Evolutionary conservation across 2,888 invertebrate genomes (phyloP).

Genomic region (Leptopilina myrica): DNA sequence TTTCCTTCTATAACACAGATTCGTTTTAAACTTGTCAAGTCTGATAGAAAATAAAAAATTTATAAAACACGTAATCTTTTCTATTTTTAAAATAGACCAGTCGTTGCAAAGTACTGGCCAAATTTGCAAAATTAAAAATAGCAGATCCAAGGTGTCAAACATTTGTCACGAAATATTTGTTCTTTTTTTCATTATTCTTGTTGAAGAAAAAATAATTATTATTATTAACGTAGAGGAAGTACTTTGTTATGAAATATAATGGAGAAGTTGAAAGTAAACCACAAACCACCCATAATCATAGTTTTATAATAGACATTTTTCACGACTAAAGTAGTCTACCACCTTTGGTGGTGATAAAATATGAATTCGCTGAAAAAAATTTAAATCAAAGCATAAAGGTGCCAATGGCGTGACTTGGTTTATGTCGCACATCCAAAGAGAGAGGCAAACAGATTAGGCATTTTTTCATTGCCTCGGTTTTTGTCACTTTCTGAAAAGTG

Average conservation of each 20-base stretch:
- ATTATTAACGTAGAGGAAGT: background rate
- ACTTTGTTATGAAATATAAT: background rate
- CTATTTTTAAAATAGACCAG: too few relatives aligned
- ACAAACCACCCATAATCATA: background rate
- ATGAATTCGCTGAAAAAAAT: constrained; percentile 20
- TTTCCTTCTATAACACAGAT: too few relatives aligned
- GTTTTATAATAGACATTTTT: constrained; percentile 22
- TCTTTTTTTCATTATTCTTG: too few relatives aligned
- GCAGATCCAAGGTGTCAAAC: too few relatives aligned
- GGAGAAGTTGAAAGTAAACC: background rate
- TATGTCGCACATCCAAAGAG: constrained; percentile 60
- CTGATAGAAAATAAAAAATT: too few relatives aligned
- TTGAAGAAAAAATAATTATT: too few relatives aligned
- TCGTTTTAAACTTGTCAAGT: too few relatives aligned
- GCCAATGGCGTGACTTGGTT: constrained; percentile 58
- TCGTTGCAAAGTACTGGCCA: too few relatives aligned
- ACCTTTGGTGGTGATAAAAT: constrained; percentile 20
- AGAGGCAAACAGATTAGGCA: constrained; percentile 66
- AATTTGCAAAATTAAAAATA: too few relatives aligned
- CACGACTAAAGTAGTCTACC: background rate
- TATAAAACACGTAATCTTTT: too few relatives aligned
- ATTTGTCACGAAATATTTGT: too few relatives aligned
- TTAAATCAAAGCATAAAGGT: constrained; percentile 48
- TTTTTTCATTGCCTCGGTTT: constrained; percentile 69
- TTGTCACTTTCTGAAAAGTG: constrained; percentile 73